Evolutionary conservation across 2,888 invertebrate genomes (phyloP), one percentile per base, ranked within the genome.

Genomic region (Eilema sororculum): DNA sequence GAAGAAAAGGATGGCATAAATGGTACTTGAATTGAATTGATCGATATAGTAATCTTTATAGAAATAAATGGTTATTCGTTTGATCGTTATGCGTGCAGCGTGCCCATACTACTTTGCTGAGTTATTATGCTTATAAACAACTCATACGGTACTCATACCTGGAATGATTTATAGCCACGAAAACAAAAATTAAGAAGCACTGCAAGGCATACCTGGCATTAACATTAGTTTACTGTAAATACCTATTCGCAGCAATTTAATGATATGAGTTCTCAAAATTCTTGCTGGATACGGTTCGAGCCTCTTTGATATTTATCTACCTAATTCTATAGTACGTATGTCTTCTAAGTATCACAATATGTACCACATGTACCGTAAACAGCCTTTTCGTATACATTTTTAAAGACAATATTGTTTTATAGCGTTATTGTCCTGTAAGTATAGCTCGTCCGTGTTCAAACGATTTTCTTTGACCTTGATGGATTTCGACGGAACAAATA

Each of bases 381-480:
- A 22, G 3, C 22, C 12, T 65, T 65, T n/a, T 65, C 33, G 41
- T 57, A 30, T 41, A 60, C 28, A 28, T 37, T 24, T 64, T 62
- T 41, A 66, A 58, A 66, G 58, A 66, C 28, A 41, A 41, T 41
- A 37, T 57, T 63, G 41, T 63, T 64, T 46, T 25, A 58, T 20
- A 41, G 56, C 25, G 6, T 30, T 37, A 62, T 37, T 59, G 46
- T 58, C 64, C 37, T 59, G 58, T 65, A 65, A 37, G 58, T 58
- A 65, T 24, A 37, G 13, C 13, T 46, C 16, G 46, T 46, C 59
- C 12, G 41, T 58, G 57, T 66, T 58, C 28, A 70, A 69, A 70
- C 70, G 28, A 70, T 70, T 70, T 70, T 66, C 24, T 67, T 64
- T 66, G 64, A 60, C 71, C 71, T 71, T 71, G 67, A 60, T 67